Base-by-base conservation (phyloP, 2,797 vertebrate species). In the Periparus ater region DNA sequence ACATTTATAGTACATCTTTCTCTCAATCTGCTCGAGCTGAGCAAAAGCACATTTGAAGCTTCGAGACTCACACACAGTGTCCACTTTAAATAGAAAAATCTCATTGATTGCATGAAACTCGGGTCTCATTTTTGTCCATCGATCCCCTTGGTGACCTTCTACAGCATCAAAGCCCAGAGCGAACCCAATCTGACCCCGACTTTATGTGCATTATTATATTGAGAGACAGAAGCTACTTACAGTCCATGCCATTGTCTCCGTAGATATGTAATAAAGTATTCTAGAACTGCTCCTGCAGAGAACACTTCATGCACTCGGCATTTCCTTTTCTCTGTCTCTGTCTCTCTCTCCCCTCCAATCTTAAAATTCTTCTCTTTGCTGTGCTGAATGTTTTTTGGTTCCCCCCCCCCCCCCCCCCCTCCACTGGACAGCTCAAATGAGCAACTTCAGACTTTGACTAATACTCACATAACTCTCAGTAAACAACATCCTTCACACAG, bases 111-210 rank as follows among this genome's bases (percentile, higher is more conserved):
- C 97, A 97, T 96, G 98, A 98, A 98, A 98, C 98, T 98, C 98
- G 32, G 97, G 97, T 97, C 98, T 98, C 98, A 98, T 98, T 98
- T 98, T 98, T 97, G 98, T 96, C 96, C 97, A 99, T 99, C 98
- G 98, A 99, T 99, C 98, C 98, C 98, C 97, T 96, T 93, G 94
- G 98, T 99, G 99, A 99, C 99, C 99, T 99, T 99, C 98, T 97
- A 95, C 96, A 98, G 98, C 98, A 98, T 99, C 99, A 99, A 99
- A 99, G 98, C 98, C 98, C 98, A 98, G 97, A 98, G 97, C 97
- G 97, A 98, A 98, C 98, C 98, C 98, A 98, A 98, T 98, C 98
- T 99, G 98, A 99, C 98, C 98, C 98, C 98, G 97, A 98, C 98
- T 98, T 98, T 98, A 99, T 98, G 98, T 98, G 98, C 97, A 98